phyloP scores from a whole-genome alignment of 1,140 invertebrate species.

The Drosophila prosaltans region DNA sequence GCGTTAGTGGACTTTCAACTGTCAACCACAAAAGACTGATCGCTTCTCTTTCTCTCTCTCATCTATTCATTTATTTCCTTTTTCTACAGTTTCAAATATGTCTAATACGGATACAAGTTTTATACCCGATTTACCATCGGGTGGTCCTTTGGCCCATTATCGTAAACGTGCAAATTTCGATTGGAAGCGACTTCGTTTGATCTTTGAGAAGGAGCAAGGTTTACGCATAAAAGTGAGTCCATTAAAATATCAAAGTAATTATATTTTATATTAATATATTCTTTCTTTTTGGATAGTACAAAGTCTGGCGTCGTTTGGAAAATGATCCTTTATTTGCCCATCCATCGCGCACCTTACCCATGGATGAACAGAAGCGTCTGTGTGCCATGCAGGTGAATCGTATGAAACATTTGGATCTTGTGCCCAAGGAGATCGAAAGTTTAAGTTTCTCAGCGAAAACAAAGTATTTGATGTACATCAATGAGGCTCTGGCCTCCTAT shows the following conservation, averaged over 20 bases:
- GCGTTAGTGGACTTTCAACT: not conserved
- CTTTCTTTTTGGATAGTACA: constrained; percentile 86
- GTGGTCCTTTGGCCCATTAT: constrained; percentile 89
- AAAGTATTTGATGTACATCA: constrained; percentile 87
- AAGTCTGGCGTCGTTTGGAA: constrained; percentile 91
- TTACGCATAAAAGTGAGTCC: constrained; percentile 88
- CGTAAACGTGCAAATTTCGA: constrained; percentile 89
- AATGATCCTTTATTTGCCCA: constrained; percentile 91
- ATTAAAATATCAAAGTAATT: not conserved
- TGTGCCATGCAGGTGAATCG: constrained; percentile 86
- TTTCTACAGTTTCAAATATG: constrained; percentile 35
- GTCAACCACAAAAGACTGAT: constrained; percentile 6
- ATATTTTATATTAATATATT: no score
- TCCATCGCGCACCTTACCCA: constrained; percentile 84
- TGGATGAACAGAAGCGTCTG: constrained; percentile 89
- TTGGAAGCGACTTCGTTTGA: constrained; percentile 90
- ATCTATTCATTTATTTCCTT: not conserved
- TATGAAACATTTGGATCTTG: constrained; percentile 85
- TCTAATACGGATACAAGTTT: constrained; percentile 81
- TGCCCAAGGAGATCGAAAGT: constrained; percentile 85
- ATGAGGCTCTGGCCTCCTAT: constrained; percentile 87
- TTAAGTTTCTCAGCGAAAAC: constrained; percentile 87
- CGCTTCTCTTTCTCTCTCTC: not conserved
- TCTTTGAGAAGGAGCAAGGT: constrained; percentile 89
- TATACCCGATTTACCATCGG: constrained; percentile 85